These are phyloP conservation scores for Aricia artaxerxes DNA, from an alignment of 2,888 invertebrate species.

Conservation along the genomic window DNA sequence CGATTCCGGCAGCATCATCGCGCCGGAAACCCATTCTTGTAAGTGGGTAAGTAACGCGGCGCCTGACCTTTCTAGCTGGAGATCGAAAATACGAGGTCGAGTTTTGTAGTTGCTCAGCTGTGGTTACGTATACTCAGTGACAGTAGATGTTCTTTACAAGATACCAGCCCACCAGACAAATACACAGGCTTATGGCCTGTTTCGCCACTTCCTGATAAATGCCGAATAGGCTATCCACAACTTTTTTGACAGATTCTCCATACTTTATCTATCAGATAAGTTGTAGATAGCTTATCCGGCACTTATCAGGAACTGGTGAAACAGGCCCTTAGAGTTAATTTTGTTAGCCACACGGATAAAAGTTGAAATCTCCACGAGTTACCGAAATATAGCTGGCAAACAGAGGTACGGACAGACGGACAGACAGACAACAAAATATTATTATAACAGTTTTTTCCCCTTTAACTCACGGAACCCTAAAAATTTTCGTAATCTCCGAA, in stretches of 20 bases:
- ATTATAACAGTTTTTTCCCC: not conserved
- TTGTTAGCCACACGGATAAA: no score
- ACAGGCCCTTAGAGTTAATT: no score
- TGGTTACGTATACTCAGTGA: slow-evolving; percentile 1
- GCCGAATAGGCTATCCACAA: no score
- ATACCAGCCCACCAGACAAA: not conserved
- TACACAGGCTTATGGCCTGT: no score
- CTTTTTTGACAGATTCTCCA: no score
- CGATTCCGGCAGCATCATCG: not conserved
- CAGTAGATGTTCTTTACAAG: not conserved
- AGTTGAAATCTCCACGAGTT: no score
- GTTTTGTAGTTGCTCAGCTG: not conserved
- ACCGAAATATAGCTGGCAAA: not conserved
- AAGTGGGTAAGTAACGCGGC: slow-evolving; percentile 12
- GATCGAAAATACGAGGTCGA: not conserved
- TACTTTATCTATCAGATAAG: no score
- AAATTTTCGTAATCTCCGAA: not conserved
- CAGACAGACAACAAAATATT: not conserved
- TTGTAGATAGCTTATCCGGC: no score
- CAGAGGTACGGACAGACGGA: not conserved
- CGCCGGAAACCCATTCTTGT: slow-evolving; percentile 17
- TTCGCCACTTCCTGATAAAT: no score
- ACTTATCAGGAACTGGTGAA: not conserved
- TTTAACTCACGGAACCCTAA: not conserved
- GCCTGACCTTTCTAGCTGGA: not conserved